These are phyloP conservation scores for Trachelus troglodyta DNA, from an alignment of 2,888 invertebrate genomes.

Conservation along the genomic window DNA sequence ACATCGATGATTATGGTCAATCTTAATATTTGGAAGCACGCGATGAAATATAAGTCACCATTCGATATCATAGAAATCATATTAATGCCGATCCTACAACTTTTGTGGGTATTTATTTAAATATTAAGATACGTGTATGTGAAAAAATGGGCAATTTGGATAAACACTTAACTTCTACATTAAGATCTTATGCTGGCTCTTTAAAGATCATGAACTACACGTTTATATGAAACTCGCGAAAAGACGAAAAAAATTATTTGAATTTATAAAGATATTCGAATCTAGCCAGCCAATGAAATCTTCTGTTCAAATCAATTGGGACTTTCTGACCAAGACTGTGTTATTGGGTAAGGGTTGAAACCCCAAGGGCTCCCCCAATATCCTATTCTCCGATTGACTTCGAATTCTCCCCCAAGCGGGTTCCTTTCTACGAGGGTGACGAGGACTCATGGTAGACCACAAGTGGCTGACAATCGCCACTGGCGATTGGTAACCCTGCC, in stretches of 20 bases:
- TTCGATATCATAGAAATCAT: not conserved
- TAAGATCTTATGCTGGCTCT: not conserved
- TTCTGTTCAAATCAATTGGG: slow-evolving; percentile 41
- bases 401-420: slow-evolving; percentile 31
- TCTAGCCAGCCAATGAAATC: not conserved
- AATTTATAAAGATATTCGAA: not conserved
- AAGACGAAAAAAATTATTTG: not conserved
- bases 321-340: slow-evolving; percentile 20
- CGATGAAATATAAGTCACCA: not conserved
- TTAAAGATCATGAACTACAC: not conserved
- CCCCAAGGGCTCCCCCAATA: slow-evolving; percentile 47
- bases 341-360: slow-evolving; percentile 37
- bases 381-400: slow-evolving; percentile 58
- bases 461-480: slow-evolving; percentile 52
- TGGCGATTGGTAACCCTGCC: slow-evolving; percentile 43
- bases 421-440: not conserved
- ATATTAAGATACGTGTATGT: not conserved
- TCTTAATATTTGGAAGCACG: not conserved
- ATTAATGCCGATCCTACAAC: not conserved
- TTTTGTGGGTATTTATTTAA: not conserved
- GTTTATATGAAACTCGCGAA: not conserved
- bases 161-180: not conserved
- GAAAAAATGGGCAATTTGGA: not conserved
- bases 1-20: not conserved
- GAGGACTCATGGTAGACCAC: slow-evolving; percentile 41